Evolutionary conservation across 2,888 invertebrate species (phyloP), one percentile per base, ranked within the genome.

Genomic region (Acanthosepion pharaonis): DNA sequence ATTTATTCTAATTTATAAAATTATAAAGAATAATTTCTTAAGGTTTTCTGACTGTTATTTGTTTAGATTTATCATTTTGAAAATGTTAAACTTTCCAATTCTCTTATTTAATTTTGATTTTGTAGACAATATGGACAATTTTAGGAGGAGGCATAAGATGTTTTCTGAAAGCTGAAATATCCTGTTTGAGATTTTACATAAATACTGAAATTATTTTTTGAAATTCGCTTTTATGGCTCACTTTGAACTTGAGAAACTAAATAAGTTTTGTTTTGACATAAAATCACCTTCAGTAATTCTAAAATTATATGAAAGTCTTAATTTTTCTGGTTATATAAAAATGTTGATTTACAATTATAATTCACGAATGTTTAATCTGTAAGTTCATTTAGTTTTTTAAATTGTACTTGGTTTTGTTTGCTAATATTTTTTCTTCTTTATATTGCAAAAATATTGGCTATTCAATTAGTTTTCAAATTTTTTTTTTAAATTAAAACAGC

Each of bases 391-490:
- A 78, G 4, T 15, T 78, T 78, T 23, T 78, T n/a, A 9, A 78
- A 78, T 78, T 33, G n/a, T 15, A 78, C 78, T 78, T 78, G 78
- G 78, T 18, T 78, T 78, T 78, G 78, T 78, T 78, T 78, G 78
- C 78, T 78, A 15, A 33, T n/a, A 18, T 59, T 59, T 59, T 78
- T 15, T 78, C n/a, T 78, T 28, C n/a, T 78, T 78, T n/a, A 78
- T 78, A 78, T n/a, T 78, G n/a, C 78, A 78, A 78, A 78, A 78
- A 78, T 78, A 78, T 33, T 78, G 78, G 78, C n/a, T 78, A 78
- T 78, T 78, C 78, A 78, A 78, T 78, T 78, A 78, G 78, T n/a
- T 33, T 78, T 78, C 78, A 78, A 78, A 78, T 78, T 78, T 78
- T 78, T 55, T 55, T 59, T 59, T 59, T n/a, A n/a, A 6, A 20